A percentile compares a stretch with the other conserved stretches of the same genome.
Conservation (phyloP, 2,113 vertebrate species). For the Cisticola juncidis region DNA sequence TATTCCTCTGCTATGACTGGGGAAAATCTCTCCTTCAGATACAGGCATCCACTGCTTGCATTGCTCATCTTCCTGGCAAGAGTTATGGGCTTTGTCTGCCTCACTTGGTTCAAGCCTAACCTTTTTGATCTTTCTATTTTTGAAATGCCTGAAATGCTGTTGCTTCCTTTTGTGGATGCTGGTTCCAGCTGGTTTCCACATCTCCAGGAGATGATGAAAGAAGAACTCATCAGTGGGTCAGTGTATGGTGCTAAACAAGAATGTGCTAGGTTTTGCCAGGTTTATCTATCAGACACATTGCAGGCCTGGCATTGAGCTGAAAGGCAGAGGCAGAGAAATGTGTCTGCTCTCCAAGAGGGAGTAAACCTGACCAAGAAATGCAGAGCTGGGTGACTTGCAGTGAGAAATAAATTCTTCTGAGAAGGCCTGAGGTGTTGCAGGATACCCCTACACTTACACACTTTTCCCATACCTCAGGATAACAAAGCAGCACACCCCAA, state of each 20-base stretch:
- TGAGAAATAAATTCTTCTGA: not conserved
- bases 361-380: not conserved
- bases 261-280: not conserved
- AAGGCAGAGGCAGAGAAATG: not conserved
- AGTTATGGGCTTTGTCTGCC: not conserved
- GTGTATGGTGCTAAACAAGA: not conserved
- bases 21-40: not conserved
- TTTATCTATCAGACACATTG: not conserved
- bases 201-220: not conserved
- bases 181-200: not conserved
- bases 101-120: not conserved
- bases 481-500: not conserved
- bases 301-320: not conserved
- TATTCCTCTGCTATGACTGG: not conserved
- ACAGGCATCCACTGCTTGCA: not conserved
- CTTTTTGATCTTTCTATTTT: slow-evolving; percentile 2
- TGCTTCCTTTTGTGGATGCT: not conserved
- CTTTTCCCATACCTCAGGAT: not conserved
- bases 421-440: not conserved
- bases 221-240: not conserved
- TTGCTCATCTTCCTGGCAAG: not conserved
- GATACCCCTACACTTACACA: not conserved
- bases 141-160: not conserved
- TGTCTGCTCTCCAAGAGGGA: not conserved
- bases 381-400: not conserved